Base-by-base conservation (phyloP, 2,113 vertebrate genomes). In the Vidua chalybeata region DNA sequence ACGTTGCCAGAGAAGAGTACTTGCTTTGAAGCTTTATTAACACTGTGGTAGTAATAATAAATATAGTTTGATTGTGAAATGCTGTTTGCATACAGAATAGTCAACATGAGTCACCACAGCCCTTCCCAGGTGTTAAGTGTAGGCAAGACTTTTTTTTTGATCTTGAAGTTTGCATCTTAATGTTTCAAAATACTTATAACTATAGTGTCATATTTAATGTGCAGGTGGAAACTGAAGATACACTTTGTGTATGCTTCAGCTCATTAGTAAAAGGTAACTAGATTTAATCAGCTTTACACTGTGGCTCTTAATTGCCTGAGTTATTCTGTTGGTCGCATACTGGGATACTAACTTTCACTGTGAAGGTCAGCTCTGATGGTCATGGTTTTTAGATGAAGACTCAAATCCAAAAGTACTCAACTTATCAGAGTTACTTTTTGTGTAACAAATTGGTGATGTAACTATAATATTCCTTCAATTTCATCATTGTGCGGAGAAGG, bases 1-100 rank as follows among this genome's bases (percentile, higher is more conserved):
- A 1, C 55, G 58, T 14, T 55, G 48, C 68, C 54, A 52, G 30
- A 69, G 63, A 49, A 93, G 22, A 54, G 48, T 7, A 9, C 39
- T 75, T 3, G 3, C 71, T 92, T 85, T 94, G 85, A 93, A 85
- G 66, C 66, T 90, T 85, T 87, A 52, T 71, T 81, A 85, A 33
- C 18, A 11, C 27, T 80, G 61, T 71, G 74, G 28, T 21, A 55
- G 43, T 13, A 59, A 48, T 75, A 83, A 79, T 83, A 87, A 76
- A 64, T 52, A 33, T 1, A 31, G 26, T 48, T 75, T 72, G 85
- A 84, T 84, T 71, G 39, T 75, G 74, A 74, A 90, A 74, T 91
- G 62, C 49, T 72, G 35, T 83, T 79, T 92, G 41, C 26, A 1
- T 83, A 39, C 41, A 39, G 63, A 64, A 9, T 9, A 73, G 41